These are phyloP conservation scores for Melitaea cinxia DNA, from an alignment of 1,140 invertebrate genomes.

Conservation along the genomic window DNA sequence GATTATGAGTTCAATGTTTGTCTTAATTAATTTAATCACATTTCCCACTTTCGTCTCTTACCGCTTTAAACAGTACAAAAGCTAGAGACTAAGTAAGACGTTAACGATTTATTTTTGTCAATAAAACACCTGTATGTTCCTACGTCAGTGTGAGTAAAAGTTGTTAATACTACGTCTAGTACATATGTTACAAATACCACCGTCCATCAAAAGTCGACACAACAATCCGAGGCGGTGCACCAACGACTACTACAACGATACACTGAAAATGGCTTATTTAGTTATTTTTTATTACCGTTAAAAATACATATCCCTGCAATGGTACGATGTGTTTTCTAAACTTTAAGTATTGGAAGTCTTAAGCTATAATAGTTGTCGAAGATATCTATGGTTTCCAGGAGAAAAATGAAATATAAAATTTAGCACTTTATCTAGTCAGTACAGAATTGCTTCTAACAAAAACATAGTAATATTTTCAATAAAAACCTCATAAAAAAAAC, in stretches of 20 bases:
- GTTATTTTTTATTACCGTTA: neutral
- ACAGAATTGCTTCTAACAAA: neutral
- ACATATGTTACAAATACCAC: conserved; percentile 30
- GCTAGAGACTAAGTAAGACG: conserved; percentile 1
- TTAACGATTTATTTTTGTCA: neutral
- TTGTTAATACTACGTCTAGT: conserved; percentile 24
- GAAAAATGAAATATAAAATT: neutral
- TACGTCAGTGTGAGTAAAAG: conserved; percentile 19
- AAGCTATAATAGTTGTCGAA: conserved; percentile 3
- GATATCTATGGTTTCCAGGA: neutral
- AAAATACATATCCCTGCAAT: neutral
- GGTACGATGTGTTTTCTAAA: neutral
- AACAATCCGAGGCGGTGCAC: conserved; percentile 27
- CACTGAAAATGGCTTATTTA: neutral
- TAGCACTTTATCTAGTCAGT: neutral
- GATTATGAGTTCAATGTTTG: neutral
- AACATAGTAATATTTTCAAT: neutral
- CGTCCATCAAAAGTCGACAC: conserved; percentile 14
- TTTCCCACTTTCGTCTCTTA: neutral
- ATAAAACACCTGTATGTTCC: conserved; percentile 1
- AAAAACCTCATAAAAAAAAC: neutral
- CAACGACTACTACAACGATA: neutral
- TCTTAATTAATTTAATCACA: conserved; percentile 1
- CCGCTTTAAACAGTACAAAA: neutral
- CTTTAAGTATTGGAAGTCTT: neutral